Conservation (phyloP, 2,113 vertebrate species). For the Oxyruncus cristatus region DNA sequence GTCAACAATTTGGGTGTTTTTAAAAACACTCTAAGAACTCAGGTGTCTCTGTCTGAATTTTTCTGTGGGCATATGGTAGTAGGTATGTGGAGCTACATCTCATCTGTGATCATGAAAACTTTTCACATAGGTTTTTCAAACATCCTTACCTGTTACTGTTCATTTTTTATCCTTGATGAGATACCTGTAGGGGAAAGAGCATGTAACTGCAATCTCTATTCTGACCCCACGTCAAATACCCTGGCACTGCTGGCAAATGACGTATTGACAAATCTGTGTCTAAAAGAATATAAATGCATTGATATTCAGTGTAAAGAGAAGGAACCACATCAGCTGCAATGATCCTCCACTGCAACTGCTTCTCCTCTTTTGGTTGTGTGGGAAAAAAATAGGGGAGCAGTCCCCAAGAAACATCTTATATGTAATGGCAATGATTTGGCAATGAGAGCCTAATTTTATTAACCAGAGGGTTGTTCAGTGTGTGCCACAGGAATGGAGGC, state of each 20-base stretch:
- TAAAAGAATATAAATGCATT: neutral
- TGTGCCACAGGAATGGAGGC: neutral
- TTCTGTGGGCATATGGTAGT: neutral
- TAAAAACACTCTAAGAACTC: neutral
- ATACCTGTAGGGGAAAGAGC: neutral
- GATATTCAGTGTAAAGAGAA: neutral
- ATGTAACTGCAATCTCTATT: neutral
- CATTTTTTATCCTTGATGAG: neutral
- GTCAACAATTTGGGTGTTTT: neutral
- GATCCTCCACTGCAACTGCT: neutral
- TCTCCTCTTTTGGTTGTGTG: neutral
- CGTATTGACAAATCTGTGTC: neutral
- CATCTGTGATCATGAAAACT: neutral
- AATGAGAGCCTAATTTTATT: neutral
- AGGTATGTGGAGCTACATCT: neutral
- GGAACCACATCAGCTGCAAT: neutral
- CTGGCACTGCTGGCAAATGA: accelerated
- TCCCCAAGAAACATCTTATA: neutral
- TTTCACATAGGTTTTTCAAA: neutral
- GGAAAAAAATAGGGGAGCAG: neutral
- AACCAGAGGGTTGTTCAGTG: neutral
- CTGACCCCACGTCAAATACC: neutral
- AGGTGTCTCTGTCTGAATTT: neutral
- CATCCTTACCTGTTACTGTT: neutral
- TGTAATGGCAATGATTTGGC: neutral